Percentiles rank a stretch among this genome's conserved stretches.
These are phyloP conservation scores for Pantelozetes paolii DNA, from an alignment of 2,888 invertebrate species.

Conservation along the genomic window DNA sequence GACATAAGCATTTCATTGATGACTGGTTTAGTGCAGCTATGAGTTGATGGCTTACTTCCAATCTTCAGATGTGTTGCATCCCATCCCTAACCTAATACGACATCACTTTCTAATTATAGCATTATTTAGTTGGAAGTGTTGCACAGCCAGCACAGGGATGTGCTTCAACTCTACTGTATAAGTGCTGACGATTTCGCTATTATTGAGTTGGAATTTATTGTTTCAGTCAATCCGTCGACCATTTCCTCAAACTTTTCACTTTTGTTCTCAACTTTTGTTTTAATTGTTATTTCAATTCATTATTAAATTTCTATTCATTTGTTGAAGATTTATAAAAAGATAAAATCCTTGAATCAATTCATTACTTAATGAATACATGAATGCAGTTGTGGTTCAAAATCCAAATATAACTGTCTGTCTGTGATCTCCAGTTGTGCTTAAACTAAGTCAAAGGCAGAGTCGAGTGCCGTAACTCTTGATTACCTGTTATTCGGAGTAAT, in stretches of 20 bases:
- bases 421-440: background rate
- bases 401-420: background rate
- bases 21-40: background rate
- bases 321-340: too few relatives aligned
- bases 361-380: too few relatives aligned
- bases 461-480: background rate
- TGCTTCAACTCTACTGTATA: background rate
- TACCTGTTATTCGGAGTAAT: background rate
- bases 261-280: background rate
- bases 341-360: too few relatives aligned
- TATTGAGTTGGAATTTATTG: too few relatives aligned
- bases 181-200: background rate
- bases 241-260: slow-evolving; percentile 2
- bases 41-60: slow-evolving; percentile 25
- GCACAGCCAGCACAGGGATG: background rate
- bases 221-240: background rate
- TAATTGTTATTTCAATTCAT: background rate
- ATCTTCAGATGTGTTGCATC: slow-evolving; percentile 17
- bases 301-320: background rate
- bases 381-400: too few relatives aligned
- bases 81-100: background rate
- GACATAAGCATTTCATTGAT: slow-evolving; percentile 18
- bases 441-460: background rate
- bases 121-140: slow-evolving; percentile 7
- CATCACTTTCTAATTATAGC: slow-evolving; percentile 36